Conservation (phyloP, 2,113 vertebrate genomes). For the Callipepla squamata region DNA sequence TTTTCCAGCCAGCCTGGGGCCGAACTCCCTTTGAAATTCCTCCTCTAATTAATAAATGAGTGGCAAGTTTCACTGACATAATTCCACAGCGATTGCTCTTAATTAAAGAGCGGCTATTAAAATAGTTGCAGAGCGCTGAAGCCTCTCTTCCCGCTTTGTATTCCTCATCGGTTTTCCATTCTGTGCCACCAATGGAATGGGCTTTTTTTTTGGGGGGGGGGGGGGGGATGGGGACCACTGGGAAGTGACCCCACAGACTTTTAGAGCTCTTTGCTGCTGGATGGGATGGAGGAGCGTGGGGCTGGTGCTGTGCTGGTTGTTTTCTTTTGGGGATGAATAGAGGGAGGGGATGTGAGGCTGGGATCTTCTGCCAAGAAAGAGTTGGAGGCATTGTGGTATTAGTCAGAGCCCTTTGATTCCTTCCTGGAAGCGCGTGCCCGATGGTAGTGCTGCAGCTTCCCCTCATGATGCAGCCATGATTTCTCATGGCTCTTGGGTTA, state of each 20-base stretch:
- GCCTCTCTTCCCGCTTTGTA: not conserved
- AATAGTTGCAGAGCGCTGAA: not conserved
- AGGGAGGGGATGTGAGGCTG: conserved; percentile 81
- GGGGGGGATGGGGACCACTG: not conserved
- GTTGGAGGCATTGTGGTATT: conserved; percentile 79
- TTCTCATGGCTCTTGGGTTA: not conserved
- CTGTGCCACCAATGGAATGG: not conserved
- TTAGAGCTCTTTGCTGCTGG: not conserved
- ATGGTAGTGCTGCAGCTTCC: conserved; percentile 11
- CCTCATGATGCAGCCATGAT: not conserved
- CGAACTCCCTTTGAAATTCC: conserved; percentile 53
- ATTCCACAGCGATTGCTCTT: conserved; percentile 58
- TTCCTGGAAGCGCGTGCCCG: conserved; percentile 56
- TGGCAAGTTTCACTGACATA: conserved; percentile 55
- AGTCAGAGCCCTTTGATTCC: conserved; percentile 88
- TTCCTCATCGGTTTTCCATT: not conserved
- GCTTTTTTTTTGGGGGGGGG: not conserved
- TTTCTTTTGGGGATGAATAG: conserved; percentile 86
- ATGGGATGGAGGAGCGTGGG: not conserved
- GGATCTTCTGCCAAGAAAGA: conserved; percentile 77
- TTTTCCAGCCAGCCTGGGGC: conserved; percentile 59
- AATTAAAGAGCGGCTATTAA: conserved; percentile 50
- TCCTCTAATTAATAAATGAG: conserved; percentile 63
- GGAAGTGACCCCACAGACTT: not conserved
- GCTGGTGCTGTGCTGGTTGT: conserved; percentile 62